Evolutionary conservation across 1,140 invertebrate genomes (phyloP), one percentile per base, ranked within the genome.

Genomic region (Atta colombica): DNA sequence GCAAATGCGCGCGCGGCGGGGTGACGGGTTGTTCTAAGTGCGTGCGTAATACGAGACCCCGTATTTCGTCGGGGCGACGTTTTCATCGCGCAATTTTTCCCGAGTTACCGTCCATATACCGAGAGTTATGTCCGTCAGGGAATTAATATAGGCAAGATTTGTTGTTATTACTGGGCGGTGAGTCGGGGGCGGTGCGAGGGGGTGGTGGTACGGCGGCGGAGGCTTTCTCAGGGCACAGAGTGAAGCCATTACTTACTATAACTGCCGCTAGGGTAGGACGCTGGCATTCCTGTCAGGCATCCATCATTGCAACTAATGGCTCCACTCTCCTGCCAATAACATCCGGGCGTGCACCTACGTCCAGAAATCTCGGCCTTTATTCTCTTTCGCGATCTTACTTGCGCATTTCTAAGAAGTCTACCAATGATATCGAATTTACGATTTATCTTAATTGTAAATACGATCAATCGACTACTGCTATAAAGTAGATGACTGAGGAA

Each of bases 211-310:
- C 88, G 91, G 53, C 81, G 72, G 80, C 91, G 85, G 84, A 94
- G 93, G 94, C 93, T 94, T 94, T 95, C 94, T 95, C 93, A 94
- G 93, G 87, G 92, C 91, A 92, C 91, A 94, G 93, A 94, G 93
- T 94, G 93, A 94, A 94, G 93, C 94, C 94, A 95, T 95, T 95
- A 95, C 93, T 95, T 95, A 95, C 94, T 94, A 94, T 95, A 95
- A 95, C 94, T 95, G 94, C 94, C 94, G 88, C 91, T 61, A 88
- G 93, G 93, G 91, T 94, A 93, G 93, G 93, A 94, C 93, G 93
- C 91, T 90, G 93, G 92, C 91, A 92, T 88, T 93, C 89, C 93
- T 95, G 95, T 95, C 95, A 95, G 92, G 93, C 94, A 95, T 95
- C 94, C 95, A 95, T 95, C 95, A 95, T 95, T 88, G 91, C 93